Conservation (phyloP, 2,797 vertebrate genomes). For the Parauchenoglanis ngamensis region DNA sequence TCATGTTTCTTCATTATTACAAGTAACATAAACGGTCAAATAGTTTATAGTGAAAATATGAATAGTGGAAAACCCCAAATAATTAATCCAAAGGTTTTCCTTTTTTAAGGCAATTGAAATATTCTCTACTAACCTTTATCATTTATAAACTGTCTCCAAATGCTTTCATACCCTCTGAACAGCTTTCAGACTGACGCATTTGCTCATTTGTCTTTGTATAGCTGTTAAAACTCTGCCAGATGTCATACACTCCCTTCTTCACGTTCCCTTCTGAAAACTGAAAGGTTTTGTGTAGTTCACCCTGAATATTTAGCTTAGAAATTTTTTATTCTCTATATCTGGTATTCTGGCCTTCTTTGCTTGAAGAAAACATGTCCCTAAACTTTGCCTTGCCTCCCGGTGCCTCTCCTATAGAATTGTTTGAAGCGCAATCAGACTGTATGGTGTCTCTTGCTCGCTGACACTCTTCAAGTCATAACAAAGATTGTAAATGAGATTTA, state of each 20-base stretch:
- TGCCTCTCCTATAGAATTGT: neutral
- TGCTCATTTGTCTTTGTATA: neutral
- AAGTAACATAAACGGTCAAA: neutral
- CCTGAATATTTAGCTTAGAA: neutral
- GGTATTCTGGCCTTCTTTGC: neutral
- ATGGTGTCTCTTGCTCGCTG: neutral
- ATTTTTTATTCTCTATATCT: neutral
- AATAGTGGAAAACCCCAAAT: slow-evolving; percentile 5
- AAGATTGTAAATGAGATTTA: neutral
- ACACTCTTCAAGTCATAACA: neutral
- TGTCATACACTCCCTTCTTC: slow-evolving; percentile 5
- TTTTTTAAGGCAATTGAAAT: neutral
- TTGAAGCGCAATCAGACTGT: neutral
- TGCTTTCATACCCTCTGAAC: neutral
- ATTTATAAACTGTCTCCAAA: neutral
- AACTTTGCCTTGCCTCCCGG: neutral
- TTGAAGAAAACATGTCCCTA: neutral
- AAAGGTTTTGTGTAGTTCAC: neutral
- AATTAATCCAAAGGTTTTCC: neutral
- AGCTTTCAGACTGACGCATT: neutral
- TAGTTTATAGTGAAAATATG: neutral
- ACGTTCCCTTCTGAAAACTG: neutral
- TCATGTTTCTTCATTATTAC: neutral
- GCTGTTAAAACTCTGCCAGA: slow-evolving; percentile 13
- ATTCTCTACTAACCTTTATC: neutral